phyloP scores from a whole-genome alignment of 2,797 vertebrate genomes.

The Acrocephalus scirpaceus region DNA sequence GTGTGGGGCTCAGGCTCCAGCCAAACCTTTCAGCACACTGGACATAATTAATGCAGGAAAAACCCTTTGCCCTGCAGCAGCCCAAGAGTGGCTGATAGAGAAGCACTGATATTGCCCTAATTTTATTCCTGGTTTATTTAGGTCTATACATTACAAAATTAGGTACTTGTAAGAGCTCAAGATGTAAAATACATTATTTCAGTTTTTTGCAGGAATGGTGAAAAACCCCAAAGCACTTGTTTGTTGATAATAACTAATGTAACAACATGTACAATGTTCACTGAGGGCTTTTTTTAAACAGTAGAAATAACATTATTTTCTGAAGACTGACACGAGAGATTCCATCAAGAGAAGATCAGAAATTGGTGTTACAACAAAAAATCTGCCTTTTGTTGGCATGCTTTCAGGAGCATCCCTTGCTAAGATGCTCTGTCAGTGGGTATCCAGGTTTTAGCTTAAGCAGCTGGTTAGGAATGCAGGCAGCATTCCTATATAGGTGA shows the following conservation, averaged over 20 bases:
- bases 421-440: not conserved
- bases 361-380: not conserved
- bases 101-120: not conserved
- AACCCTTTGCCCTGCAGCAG: constrained; percentile 29
- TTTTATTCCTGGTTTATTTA: not conserved
- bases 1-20: not conserved
- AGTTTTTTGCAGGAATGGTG: not conserved
- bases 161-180: not conserved
- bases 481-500: not conserved
- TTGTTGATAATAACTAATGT: not conserved
- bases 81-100: not conserved
- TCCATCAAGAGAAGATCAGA: not conserved
- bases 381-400: not conserved
- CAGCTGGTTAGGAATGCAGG: not conserved
- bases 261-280: not conserved
- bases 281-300: not conserved
- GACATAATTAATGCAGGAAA: constrained; percentile 39
- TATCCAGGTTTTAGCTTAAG: not conserved
- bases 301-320: not conserved
- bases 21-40: constrained; percentile 22
- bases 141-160: not conserved
- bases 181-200: not conserved
- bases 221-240: not conserved
- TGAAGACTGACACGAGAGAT: not conserved
- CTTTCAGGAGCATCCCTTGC: not conserved